Base-by-base conservation (phyloP, 2,888 invertebrate genomes). In the Troglohyphantes excavatus region DNA sequence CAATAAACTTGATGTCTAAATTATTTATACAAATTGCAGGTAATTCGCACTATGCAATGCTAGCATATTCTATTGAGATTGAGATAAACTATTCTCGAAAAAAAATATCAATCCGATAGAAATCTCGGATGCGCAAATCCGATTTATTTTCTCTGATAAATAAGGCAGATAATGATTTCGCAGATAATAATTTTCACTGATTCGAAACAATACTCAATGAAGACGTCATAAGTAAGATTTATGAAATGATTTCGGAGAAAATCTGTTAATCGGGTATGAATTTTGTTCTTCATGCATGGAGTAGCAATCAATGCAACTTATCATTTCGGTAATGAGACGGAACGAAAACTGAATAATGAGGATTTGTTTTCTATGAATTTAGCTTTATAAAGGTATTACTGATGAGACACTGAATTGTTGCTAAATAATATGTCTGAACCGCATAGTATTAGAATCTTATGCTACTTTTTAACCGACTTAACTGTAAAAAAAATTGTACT, bases 171-270 rank as follows among this genome's bases (percentile, higher is more conserved):
- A 39, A 39, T 39, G 39, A 39, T 39, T 39, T 39, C 9, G 13
- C 17, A 5, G n/a, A 13, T 11, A 53, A 53, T 11, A 17, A n/a
- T 17, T 53, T n/a, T 53, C n/a, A 53, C 53, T 53, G 53, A n/a
- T 53, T 53, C 53, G 53, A 53, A 53, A 53, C 53, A 53, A 53
- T 53, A 13, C n/a, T 53, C 53, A 53, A n/a, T 53, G 53, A 53
- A 53, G 17, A 17, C 53, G 0, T 53, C n/a, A 53, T n/a, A 53
- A 17, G 13, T 53, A 13, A n/a, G 53, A 53, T 53, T 53, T 53
- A n/a, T 53, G 13, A 13, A 5, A n/a, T n/a, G 53, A n/a, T 53
- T 53, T 53, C 53, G 53, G 5, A 53, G 53, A 53, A 53, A 53
- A 17, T 13, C 17, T 5, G 5, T 5, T n/a, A 53, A n/a, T 53